Base-by-base conservation (phyloP, 2,888 invertebrate genomes). In the Cheilosia vernalis region DNA sequence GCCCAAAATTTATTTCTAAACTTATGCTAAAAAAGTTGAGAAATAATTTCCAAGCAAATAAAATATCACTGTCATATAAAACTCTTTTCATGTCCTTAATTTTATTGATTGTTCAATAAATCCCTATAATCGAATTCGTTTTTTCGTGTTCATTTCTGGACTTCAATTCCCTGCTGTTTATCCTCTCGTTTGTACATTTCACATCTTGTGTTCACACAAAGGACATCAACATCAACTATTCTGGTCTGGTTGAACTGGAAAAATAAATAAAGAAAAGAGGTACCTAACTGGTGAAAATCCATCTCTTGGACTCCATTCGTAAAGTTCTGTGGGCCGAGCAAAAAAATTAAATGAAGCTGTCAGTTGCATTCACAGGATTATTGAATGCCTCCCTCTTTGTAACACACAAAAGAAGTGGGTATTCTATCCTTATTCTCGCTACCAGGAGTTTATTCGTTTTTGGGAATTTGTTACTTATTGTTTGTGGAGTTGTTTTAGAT, bases 21-120 rank as follows among this genome's bases (percentile, higher is more conserved):
- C 15, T 42, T 13, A 42, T 44, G 17, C 44, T 30, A 19, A 49
- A 60, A 49, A 17, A 4, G 33, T 21, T 9, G 6, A 47, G 10
- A 56, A 56, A 51, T 42, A 15, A 33, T 55, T 73, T 63, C n/a
- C 9, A 21, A 72, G 7, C 55, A 56, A 66, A 66, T 44, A 58
- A 53, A 42, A 37, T 42, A 77, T 60, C 67, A 42, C 33, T 77
- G 67, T 67, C 60, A 67, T 77, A 44, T 77, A 21, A 44, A 60
- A 77, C 77, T 77, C 61, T 77, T 47, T 37, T 69, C 77, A 77
- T 61, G 67, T 77, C 61, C 77, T 77, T 69, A 77, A 77, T 77
- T 77, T 60, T 77, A 77, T 77, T 77, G 77, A 77, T 69, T 77
- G 77, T 27, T 69, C 77, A 60, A 77, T 77, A 77, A 77, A 77